Conservation (phyloP, 2,888 invertebrate genomes). For the Ormyrus rosae region DNA sequence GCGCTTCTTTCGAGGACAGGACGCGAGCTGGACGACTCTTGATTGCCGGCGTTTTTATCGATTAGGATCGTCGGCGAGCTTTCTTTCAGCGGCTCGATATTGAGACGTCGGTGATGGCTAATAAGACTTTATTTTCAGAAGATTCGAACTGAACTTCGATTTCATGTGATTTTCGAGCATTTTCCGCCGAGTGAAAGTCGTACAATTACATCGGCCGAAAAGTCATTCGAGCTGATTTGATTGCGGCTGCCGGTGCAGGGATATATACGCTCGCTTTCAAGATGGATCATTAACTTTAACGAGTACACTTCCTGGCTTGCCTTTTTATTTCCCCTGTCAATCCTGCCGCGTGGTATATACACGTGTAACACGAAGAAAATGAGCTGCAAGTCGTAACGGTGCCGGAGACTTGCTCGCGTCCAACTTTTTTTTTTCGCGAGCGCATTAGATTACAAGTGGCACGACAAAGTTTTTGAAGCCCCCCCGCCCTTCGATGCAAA, state of each 20-base stretch:
- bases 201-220: neutral
- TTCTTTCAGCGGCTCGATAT: too few species aligned
- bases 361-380: slow-evolving; percentile 48
- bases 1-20: slow-evolving; percentile 20
- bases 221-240: neutral
- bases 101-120: too few species aligned
- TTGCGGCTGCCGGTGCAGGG: neutral
- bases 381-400: slow-evolving; percentile 58
- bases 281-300: slow-evolving; percentile 32
- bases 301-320: slow-evolving; percentile 30
- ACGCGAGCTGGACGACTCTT: slow-evolving; percentile 22
- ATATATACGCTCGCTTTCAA: slow-evolving; percentile 11
- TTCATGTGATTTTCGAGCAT: neutral
- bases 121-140: too few species aligned
- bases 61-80: too few species aligned
- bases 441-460: neutral
- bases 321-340: slow-evolving; percentile 40
- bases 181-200: slow-evolving; percentile 9
- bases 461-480: too few species aligned
- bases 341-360: slow-evolving; percentile 49
- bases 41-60: neutral
- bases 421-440: slow-evolving; percentile 1
- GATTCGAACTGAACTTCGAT: neutral
- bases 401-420: neutral
- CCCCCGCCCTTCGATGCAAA: too few species aligned